A percentile compares a stretch with the other conserved stretches of the same genome.
Conservation (phyloP, 2,113 vertebrate genomes). For the Brevimyrus niger region DNA sequence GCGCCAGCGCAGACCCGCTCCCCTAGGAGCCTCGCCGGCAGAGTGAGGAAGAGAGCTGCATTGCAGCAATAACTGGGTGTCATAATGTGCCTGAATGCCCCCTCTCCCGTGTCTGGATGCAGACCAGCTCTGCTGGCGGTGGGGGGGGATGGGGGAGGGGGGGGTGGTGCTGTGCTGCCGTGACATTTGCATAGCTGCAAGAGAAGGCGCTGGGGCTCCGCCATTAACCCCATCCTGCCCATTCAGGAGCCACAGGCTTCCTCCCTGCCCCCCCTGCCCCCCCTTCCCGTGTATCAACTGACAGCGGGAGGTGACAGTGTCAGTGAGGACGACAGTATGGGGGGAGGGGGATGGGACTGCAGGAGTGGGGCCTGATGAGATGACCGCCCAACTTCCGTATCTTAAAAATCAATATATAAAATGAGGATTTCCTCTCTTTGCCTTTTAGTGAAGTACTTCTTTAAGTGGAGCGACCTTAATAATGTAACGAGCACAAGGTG, state of each 20-base stretch:
- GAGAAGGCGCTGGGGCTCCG: neutral
- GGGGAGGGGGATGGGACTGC: neutral
- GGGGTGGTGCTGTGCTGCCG: no score
- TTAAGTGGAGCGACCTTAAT: neutral
- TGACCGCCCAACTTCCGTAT: neutral
- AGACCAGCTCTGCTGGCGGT: neutral
- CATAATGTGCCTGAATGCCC: neutral
- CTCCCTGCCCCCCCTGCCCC: neutral
- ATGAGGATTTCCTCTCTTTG: neutral
- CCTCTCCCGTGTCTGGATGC: neutral
- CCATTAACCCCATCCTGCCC: neutral
- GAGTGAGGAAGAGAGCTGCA: neutral
- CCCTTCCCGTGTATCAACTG: neutral
- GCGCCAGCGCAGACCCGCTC: no score
- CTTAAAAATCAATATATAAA: neutral
- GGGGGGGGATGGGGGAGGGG: neutral
- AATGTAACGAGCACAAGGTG: neutral
- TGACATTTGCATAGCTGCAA: conserved; percentile 7
- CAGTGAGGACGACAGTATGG: neutral
- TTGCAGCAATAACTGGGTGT: conserved; percentile 11
- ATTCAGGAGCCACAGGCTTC: neutral
- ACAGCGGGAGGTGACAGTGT: neutral
- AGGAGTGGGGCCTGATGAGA: neutral
- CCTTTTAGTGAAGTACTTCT: neutral
- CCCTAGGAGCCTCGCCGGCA: no score